These are phyloP conservation scores for Elachura formosa DNA, from an alignment of 2,113 vertebrate species.

Conservation along the genomic window DNA sequence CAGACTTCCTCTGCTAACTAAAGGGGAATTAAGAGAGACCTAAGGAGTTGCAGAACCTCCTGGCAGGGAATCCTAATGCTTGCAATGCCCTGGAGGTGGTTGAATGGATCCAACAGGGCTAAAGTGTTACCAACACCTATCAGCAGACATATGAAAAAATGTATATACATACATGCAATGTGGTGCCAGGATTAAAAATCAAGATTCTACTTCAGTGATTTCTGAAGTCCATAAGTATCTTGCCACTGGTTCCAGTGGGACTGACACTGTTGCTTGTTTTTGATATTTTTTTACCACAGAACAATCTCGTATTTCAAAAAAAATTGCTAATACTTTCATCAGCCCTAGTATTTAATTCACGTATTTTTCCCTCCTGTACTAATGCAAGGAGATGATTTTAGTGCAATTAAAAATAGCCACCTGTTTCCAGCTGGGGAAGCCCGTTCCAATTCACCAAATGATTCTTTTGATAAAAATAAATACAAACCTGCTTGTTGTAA, in stretches of 20 bases:
- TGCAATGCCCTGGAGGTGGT: neutral
- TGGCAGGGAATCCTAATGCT: constrained; percentile 1
- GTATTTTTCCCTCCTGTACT: neutral
- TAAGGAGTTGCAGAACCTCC: neutral
- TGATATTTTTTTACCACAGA: neutral
- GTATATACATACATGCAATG: rapidly evolving
- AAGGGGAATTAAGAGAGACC: neutral
- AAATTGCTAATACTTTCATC: neutral
- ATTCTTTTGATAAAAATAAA: constrained; percentile 1
- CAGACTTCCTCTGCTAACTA: constrained; percentile 1
- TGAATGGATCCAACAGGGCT: neutral
- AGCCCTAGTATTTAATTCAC: neutral
- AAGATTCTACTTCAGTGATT: neutral
- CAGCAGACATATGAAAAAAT: neutral
- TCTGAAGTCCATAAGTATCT: neutral
- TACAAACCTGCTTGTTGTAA: neutral
- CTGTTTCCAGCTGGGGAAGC: neutral
- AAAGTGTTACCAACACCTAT: neutral
- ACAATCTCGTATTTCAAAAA: neutral
- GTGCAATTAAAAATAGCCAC: neutral
- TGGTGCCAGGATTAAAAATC: neutral
- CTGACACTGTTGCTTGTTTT: neutral
- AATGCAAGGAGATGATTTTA: neutral
- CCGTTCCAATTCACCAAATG: neutral
- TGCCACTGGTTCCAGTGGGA: neutral